Evolutionary conservation across 2,888 invertebrate genomes (phyloP).

Genomic region (Gymnosoma rotundatum): DNA sequence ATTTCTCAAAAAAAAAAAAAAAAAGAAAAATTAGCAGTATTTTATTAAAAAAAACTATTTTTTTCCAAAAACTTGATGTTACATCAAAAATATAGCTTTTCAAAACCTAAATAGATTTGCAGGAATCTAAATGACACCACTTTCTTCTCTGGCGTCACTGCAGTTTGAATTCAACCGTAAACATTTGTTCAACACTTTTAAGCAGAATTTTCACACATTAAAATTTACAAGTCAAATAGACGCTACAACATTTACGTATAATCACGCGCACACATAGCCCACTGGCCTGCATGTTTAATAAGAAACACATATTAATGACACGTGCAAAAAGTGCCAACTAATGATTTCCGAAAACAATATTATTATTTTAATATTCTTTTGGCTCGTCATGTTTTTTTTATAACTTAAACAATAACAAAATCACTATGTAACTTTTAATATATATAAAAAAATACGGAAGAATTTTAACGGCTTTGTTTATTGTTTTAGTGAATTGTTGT

Average conservation of each 20-base stretch:
- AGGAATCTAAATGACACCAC: too few species aligned
- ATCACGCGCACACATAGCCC: not conserved
- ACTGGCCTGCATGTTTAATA: slow-evolving; percentile 12
- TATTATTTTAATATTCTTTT: slow-evolving; percentile 11
- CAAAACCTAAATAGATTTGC: too few species aligned
- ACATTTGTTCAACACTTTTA: slow-evolving; percentile 7
- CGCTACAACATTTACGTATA: not conserved
- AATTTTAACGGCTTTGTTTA: slow-evolving; percentile 18
- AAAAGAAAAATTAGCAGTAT: too few species aligned
- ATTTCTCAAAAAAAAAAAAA: too few species aligned
- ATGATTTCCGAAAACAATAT: slow-evolving; percentile 51
- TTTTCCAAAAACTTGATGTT: too few species aligned
- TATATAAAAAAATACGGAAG: slow-evolving; percentile 44
- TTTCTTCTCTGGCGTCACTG: not conserved
- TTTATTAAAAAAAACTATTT: too few species aligned
- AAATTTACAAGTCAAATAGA: slow-evolving; percentile 22
- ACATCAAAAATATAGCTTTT: too few species aligned
- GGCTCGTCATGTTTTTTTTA: not conserved
- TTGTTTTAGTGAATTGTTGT: not conserved
- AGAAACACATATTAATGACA: slow-evolving; percentile 60
- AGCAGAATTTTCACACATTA: slow-evolving; percentile 20
- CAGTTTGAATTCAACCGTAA: not conserved
- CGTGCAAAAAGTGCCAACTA: slow-evolving; percentile 60
- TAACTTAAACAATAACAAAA: slow-evolving; percentile 4
- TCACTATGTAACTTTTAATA: not conserved